phyloP scores from a whole-genome alignment of 2,797 vertebrate species.

The Graptemys geographica region DNA sequence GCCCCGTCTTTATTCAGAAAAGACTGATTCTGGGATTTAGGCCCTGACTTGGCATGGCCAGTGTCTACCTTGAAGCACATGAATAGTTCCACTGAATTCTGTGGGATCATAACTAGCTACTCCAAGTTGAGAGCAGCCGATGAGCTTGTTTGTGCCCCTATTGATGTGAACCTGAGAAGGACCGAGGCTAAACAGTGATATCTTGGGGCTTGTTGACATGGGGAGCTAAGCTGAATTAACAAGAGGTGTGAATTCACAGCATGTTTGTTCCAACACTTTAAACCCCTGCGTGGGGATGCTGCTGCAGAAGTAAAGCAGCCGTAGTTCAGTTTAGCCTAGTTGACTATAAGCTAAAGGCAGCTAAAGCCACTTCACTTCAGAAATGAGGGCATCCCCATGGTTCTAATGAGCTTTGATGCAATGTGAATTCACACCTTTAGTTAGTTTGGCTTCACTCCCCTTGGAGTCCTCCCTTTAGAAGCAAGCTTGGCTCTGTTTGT shows the following conservation, averaged over 20 bases:
- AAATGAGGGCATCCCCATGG: neutral
- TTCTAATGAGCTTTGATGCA: neutral
- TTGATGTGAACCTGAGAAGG: neutral
- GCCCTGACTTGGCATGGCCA: rapidly evolving
- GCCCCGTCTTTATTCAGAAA: neutral
- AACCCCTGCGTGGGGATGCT: too few species aligned
- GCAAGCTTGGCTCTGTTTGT: neutral
- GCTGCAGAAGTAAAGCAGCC: too few species aligned
- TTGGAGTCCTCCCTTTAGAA: slow-evolving; percentile 7
- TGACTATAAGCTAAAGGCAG: too few species aligned
- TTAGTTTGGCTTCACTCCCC: slow-evolving; percentile 12
- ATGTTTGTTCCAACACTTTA: rapidly evolving
- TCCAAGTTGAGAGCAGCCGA: neutral
- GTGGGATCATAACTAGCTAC: rapidly evolving
- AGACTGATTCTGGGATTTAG: rapidly evolving
- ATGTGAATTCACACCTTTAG: neutral
- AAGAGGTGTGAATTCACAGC: rapidly evolving
- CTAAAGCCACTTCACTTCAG: too few species aligned
- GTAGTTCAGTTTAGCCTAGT: too few species aligned
- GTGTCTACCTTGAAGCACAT: neutral
- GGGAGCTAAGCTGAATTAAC: neutral
- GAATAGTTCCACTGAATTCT: rapidly evolving
- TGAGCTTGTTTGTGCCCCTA: neutral
- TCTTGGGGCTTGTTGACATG: rapidly evolving
- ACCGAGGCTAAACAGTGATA: neutral